These are phyloP conservation scores for Hipposideros armiger DNA, from an alignment of 2,113 vertebrate genomes.

Conservation along the genomic window DNA sequence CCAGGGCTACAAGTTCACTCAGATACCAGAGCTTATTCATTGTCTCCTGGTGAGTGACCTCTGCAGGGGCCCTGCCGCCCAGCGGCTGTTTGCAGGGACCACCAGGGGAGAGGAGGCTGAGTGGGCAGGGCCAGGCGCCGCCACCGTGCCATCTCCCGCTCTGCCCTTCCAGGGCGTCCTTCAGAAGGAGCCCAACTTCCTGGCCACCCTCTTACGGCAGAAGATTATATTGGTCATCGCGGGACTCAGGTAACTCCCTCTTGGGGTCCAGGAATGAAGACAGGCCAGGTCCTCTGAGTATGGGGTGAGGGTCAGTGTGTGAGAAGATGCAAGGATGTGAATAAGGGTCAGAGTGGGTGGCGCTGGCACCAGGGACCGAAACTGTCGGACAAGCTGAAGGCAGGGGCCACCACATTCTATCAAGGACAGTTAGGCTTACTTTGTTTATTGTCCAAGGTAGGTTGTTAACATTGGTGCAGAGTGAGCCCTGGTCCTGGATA, in stretches of 20 bases:
- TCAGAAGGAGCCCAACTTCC: conserved; percentile 63
- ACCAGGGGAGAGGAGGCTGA: fast-evolving
- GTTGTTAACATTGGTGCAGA: background rate
- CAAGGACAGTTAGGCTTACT: too few relatives aligned
- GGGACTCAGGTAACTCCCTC: conserved; percentile 59
- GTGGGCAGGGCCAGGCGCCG: fast-evolving
- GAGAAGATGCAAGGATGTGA: fast-evolving
- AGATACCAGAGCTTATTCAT: conserved; percentile 39
- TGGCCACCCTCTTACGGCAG: background rate
- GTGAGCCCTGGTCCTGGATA: background rate
- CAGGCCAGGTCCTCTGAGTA: background rate
- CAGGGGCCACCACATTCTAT: fast-evolving
- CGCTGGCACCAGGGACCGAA: fast-evolving
- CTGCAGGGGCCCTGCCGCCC: background rate
- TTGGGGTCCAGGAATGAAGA: fast-evolving
- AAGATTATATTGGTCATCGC: conserved; percentile 57
- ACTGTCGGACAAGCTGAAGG: background rate
- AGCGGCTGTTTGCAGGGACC: fast-evolving
- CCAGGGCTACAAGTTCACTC: conserved; percentile 54
- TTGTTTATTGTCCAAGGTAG: background rate
- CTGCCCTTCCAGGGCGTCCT: conserved; percentile 16
- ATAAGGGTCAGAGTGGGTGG: fast-evolving
- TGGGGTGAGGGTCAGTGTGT: fast-evolving
- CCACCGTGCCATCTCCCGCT: fast-evolving
- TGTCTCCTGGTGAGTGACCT: conserved; percentile 65